Conservation (phyloP, 2,113 vertebrate species). For the Lamprologus callipterus region DNA sequence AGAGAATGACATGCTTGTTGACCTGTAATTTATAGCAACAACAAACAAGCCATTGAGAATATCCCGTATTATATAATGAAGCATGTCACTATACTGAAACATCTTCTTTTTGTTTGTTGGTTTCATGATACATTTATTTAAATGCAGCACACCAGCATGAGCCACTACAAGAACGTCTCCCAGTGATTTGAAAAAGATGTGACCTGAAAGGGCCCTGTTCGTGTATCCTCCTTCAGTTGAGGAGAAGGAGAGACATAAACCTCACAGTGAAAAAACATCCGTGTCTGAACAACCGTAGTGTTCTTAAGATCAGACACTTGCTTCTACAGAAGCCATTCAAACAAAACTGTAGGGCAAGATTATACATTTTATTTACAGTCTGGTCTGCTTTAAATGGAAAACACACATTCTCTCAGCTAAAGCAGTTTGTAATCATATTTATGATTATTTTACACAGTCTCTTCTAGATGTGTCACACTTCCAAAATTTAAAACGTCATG, state of each 20-base stretch:
- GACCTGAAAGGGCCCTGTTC: constrained; percentile 47
- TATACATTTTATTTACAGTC: neutral
- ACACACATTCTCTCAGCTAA: neutral
- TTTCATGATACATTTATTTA: constrained; percentile 26
- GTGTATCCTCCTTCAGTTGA: constrained; percentile 28
- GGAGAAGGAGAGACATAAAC: neutral
- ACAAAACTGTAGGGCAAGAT: neutral
- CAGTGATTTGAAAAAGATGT: constrained; percentile 46
- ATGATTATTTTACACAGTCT: neutral
- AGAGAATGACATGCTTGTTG: neutral
- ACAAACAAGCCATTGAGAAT: constrained; percentile 8
- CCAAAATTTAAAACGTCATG: neutral
- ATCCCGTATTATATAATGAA: neutral
- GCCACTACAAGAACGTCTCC: neutral
- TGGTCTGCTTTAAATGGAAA: neutral
- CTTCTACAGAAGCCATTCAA: neutral
- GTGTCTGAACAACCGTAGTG: neutral
- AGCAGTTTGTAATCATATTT: neutral
- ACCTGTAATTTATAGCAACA: constrained; percentile 29
- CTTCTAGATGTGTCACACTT: neutral
- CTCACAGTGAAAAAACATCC: constrained; percentile 2
- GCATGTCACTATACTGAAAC: neutral
- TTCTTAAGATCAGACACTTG: neutral
- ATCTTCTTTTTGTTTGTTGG: neutral
- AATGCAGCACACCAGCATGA: constrained; percentile 3